These are phyloP conservation scores for Zaprionus inermis DNA, from an alignment of 1,140 invertebrate species.

Conservation along the genomic window DNA sequence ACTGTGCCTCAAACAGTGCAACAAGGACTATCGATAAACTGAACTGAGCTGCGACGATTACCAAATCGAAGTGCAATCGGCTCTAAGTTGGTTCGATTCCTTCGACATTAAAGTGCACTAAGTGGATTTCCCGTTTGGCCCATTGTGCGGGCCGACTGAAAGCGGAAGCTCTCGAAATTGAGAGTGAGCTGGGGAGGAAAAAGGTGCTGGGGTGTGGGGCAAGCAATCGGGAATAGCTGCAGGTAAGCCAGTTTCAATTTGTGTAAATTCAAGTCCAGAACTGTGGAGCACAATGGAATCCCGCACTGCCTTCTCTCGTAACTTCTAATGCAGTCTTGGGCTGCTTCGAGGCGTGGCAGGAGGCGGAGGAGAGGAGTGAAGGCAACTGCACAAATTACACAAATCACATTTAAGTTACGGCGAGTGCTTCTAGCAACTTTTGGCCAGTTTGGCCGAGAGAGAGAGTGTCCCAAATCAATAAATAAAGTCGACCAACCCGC, in stretches of 20 bases:
- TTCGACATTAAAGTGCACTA: background rate
- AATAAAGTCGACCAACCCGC: conserved; percentile 40
- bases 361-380: background rate
- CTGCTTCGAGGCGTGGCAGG: too few relatives aligned
- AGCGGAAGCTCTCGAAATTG: background rate
- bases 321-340: conserved; percentile 22
- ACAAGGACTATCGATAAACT: background rate
- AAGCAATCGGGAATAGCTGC: conserved; percentile 9
- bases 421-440: conserved; percentile 10
- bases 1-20: background rate
- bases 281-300: conserved; percentile 11
- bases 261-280: conserved; percentile 15
- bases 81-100: background rate
- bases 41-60: background rate
- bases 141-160: background rate
- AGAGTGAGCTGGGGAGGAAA: background rate
- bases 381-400: conserved; percentile 41
- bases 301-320: background rate
- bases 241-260: conserved; percentile 26
- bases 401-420: conserved; percentile 50
- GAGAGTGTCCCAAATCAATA: conserved; percentile 57
- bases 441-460: conserved; percentile 3
- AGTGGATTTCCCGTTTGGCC: conserved; percentile 4
- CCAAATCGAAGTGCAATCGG: background rate
- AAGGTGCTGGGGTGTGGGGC: background rate